Conservation (phyloP, 2,113 vertebrate species). For the Micromys minutus region DNA sequence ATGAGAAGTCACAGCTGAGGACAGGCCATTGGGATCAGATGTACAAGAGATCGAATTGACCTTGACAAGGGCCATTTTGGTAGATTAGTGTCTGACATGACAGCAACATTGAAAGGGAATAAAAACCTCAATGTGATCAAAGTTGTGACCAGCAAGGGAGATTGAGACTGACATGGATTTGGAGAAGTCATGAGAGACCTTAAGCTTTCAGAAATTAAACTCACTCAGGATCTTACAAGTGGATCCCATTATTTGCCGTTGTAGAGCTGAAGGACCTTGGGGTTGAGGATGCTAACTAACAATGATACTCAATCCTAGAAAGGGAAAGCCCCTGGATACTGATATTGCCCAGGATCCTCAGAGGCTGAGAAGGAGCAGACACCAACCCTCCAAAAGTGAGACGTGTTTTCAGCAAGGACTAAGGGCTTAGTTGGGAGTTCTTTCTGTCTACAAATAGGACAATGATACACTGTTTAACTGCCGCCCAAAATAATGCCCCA, state of each 20-base stretch:
- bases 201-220: not conserved
- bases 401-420: not conserved
- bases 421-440: rapidly evolving
- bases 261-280: not conserved
- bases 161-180: rapidly evolving
- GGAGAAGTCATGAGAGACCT: not conserved
- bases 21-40: not conserved
- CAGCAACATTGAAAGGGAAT: not conserved
- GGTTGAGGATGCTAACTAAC: not conserved
- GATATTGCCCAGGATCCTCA: not conserved
- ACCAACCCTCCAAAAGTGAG: not conserved
- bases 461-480: not conserved
- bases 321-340: rapidly evolving
- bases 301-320: not conserved
- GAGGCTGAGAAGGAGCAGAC: not conserved
- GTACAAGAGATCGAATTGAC: not conserved
- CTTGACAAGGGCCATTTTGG: not conserved
- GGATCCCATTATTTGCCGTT: not conserved
- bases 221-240: rapidly evolving
- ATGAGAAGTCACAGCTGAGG: not conserved
- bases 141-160: not conserved
- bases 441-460: not conserved
- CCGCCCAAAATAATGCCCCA: slow-evolving; percentile 65
- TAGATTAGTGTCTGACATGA: not conserved
- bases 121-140: not conserved